Percentiles rank a stretch among this genome's conserved stretches.
phyloP scores from a whole-genome alignment of 1,140 invertebrate genomes.

The Apocrypta bakeri region DNA sequence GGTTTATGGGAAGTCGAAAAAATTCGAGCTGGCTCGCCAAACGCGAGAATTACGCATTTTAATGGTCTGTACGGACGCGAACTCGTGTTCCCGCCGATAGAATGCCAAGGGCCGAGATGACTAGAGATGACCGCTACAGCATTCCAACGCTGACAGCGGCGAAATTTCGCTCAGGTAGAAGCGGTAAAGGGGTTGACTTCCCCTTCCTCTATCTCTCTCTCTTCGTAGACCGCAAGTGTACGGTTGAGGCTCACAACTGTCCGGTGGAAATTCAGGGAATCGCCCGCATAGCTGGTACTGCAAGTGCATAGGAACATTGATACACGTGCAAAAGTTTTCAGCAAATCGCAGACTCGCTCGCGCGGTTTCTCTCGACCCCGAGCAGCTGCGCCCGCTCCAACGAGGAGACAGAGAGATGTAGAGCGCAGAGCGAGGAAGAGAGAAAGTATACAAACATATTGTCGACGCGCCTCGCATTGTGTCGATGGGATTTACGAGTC shows the following conservation, averaged over 20 bases:
- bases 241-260: slow-evolving; percentile 5
- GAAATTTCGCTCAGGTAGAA: slow-evolving; percentile 24
- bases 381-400: neutral
- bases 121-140: neutral
- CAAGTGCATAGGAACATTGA: neutral
- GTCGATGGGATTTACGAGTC: slow-evolving; percentile 28
- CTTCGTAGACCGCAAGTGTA: neutral
- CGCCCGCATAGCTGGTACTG: slow-evolving; percentile 16
- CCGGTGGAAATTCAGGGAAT: slow-evolving; percentile 29
- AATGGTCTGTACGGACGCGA: too few relatives aligned
- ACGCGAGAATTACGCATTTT: neutral
- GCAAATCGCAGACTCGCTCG: neutral
- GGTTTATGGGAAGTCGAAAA: too few relatives aligned
- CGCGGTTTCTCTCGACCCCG: neutral
- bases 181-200: slow-evolving; percentile 21
- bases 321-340: slow-evolving; percentile 25
- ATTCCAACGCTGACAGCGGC: neutral
- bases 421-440: neutral
- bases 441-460: slow-evolving; percentile 5
- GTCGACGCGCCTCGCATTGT: slow-evolving; percentile 20
- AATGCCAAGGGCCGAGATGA: neutral
- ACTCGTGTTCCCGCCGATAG: too few relatives aligned
- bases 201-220: neutral
- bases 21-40: neutral
- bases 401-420: neutral